Percentiles rank a stretch among this genome's conserved stretches.
These are phyloP conservation scores for Pogonocherus hispidulus DNA, from an alignment of 2,888 invertebrate species.

Conservation along the genomic window DNA sequence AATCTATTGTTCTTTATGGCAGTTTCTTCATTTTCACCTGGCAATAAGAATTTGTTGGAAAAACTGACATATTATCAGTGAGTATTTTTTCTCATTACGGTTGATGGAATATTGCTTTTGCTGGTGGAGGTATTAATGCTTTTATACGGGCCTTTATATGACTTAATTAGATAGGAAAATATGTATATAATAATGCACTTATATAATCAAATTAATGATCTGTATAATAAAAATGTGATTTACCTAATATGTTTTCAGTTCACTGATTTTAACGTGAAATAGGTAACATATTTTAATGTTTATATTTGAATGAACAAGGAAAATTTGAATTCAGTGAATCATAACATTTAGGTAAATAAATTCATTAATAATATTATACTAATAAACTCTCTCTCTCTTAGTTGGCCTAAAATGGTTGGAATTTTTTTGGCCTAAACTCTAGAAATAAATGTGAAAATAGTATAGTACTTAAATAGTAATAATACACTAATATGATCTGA, in stretches of 20 bases:
- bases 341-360: too few species aligned
- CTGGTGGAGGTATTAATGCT: constrained; percentile 27
- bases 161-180: not conserved
- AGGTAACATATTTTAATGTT: not conserved
- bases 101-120: constrained; percentile 10
- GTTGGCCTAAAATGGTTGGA: too few species aligned
- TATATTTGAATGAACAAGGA: too few species aligned
- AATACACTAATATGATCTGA: too few species aligned
- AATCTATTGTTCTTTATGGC: constrained; percentile 37
- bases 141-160: not conserved
- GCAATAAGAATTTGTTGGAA: constrained; percentile 42
- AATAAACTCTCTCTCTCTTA: too few species aligned
- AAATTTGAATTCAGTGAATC: too few species aligned
- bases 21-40: constrained; percentile 39
- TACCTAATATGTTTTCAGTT: not conserved
- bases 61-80: constrained; percentile 39
- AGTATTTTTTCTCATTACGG: constrained; percentile 40
- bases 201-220: not conserved
- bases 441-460: too few species aligned
- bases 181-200: not conserved
- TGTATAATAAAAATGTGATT: not conserved
- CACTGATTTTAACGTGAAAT: not conserved
- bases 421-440: too few species aligned
- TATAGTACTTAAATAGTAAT: too few species aligned
- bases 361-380: too few species aligned